Evolutionary conservation across 2,113 vertebrate genomes (phyloP).

Genomic region (Salvelinus namaycush): DNA sequence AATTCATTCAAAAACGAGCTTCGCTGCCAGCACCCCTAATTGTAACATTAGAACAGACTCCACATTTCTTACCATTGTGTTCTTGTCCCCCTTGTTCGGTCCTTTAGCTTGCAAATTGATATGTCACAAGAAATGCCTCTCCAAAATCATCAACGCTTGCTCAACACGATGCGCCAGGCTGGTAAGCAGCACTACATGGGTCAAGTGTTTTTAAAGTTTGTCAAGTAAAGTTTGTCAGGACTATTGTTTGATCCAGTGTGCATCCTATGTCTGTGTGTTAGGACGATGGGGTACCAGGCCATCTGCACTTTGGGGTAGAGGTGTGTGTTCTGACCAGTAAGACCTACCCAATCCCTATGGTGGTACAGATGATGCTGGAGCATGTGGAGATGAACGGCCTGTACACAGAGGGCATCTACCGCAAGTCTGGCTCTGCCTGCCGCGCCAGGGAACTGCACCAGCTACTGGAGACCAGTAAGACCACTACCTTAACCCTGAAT

Average conservation of each 20-base stretch:
- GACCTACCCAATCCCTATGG: slow-evolving; percentile 79
- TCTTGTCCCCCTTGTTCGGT: background rate
- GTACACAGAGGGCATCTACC: slow-evolving; percentile 95
- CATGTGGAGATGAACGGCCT: slow-evolving; percentile 92
- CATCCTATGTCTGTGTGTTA: slow-evolving; percentile 24
- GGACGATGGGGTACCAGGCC: slow-evolving; percentile 61
- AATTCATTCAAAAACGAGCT: no score
- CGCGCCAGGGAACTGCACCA: slow-evolving; percentile 88
- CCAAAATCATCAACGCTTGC: slow-evolving; percentile 83
- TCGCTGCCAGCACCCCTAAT: no score
- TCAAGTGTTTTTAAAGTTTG: background rate
- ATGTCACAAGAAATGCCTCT: slow-evolving; percentile 94
- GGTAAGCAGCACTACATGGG: slow-evolving; percentile 65
- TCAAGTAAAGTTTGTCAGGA: no score
- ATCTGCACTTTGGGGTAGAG: slow-evolving; percentile 85
- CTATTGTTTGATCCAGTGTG: no score
- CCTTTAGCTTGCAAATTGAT: slow-evolving; percentile 88
- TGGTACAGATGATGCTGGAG: slow-evolving; percentile 88
- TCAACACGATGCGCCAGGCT: slow-evolving; percentile 72
- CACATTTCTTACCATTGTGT: background rate
- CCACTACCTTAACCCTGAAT: no score
- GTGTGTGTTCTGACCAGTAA: slow-evolving; percentile 81
- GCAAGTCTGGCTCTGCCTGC: slow-evolving; percentile 90
- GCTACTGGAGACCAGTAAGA: slow-evolving; percentile 81
- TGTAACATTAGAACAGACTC: no score